These are phyloP conservation scores for Marisa cornuarietis DNA, from an alignment of 1,140 invertebrate genomes.

Conservation along the genomic window DNA sequence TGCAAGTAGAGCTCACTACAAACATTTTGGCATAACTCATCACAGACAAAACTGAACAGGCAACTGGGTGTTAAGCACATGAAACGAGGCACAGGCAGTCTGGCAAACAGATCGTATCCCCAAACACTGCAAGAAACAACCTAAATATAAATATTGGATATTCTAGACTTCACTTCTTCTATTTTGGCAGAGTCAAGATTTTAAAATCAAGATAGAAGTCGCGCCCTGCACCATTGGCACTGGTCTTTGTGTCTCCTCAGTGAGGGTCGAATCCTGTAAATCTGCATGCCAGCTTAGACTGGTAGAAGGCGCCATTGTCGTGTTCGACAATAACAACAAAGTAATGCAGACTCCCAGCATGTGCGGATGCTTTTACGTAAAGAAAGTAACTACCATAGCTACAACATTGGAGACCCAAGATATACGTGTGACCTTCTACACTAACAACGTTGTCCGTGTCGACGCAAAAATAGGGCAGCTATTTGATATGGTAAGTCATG, in stretches of 20 bases:
- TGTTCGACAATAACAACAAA: constrained; percentile 9
- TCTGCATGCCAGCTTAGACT: background rate
- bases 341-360: background rate
- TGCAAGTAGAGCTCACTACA: background rate
- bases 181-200: background rate
- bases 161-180: background rate
- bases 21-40: background rate
- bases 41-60: background rate
- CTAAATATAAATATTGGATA: too few relatives aligned
- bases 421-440: background rate
- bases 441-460: background rate
- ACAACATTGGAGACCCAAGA: background rate
- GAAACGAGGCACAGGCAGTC: background rate
- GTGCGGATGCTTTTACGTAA: background rate
- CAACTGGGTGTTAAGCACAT: background rate
- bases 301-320: background rate
- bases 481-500: too few relatives aligned
- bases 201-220: background rate
- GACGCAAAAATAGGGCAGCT: too few relatives aligned
- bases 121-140: too few relatives aligned
- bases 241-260: constrained; percentile 11
- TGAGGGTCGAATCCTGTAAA: background rate
- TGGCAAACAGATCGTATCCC: too few relatives aligned
- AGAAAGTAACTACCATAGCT: background rate
- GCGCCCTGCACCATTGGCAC: background rate